phyloP scores from a whole-genome alignment of 1,140 invertebrate species.

The Eumaeus atala region DNA sequence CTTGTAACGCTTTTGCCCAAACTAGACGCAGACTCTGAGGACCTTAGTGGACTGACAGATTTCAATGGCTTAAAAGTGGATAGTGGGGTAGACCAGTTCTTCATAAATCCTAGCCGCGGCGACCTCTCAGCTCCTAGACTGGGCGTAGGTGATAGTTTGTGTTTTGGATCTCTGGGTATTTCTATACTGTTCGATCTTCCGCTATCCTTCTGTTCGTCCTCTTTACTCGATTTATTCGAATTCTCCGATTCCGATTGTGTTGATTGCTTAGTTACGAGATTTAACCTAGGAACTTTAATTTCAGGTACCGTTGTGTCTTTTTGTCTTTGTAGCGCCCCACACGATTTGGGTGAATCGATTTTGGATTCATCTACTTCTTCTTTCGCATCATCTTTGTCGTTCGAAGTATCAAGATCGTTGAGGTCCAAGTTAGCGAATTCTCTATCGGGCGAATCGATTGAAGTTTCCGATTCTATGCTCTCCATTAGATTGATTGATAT shows the following conservation, averaged over 20 bases:
- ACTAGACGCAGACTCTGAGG: slow-evolving; percentile 50
- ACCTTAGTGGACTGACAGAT: slow-evolving; percentile 39
- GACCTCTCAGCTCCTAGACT: slow-evolving; percentile 50
- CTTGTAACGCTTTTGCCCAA: slow-evolving; percentile 48
- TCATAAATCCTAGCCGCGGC: slow-evolving; percentile 48
- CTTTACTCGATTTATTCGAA: slow-evolving; percentile 40
- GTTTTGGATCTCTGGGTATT: slow-evolving; percentile 38
- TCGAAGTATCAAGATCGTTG: slow-evolving; percentile 55
- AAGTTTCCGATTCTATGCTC: slow-evolving; percentile 70
- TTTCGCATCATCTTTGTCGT: slow-evolving; percentile 32
- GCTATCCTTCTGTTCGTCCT: slow-evolving; percentile 45
- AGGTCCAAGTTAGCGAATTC: slow-evolving; percentile 63
- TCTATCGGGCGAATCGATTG: slow-evolving; percentile 66
- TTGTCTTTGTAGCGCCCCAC: slow-evolving; percentile 33
- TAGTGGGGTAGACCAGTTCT: slow-evolving; percentile 50
- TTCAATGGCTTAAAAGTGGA: slow-evolving; percentile 58
- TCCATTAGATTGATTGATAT: slow-evolving; percentile 74
- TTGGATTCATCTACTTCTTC: slow-evolving; percentile 32
- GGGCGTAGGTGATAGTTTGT: slow-evolving; percentile 47
- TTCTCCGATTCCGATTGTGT: slow-evolving; percentile 51
- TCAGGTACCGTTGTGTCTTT: slow-evolving; percentile 50
- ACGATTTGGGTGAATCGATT: slow-evolving; percentile 20
- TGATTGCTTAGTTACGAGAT: slow-evolving; percentile 38
- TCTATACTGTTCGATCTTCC: slow-evolving; percentile 48
- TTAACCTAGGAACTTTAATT: slow-evolving; percentile 63